These are phyloP conservation scores for Fistularia commersonii DNA, from an alignment of 2,797 vertebrate genomes.

Conservation along the genomic window DNA sequence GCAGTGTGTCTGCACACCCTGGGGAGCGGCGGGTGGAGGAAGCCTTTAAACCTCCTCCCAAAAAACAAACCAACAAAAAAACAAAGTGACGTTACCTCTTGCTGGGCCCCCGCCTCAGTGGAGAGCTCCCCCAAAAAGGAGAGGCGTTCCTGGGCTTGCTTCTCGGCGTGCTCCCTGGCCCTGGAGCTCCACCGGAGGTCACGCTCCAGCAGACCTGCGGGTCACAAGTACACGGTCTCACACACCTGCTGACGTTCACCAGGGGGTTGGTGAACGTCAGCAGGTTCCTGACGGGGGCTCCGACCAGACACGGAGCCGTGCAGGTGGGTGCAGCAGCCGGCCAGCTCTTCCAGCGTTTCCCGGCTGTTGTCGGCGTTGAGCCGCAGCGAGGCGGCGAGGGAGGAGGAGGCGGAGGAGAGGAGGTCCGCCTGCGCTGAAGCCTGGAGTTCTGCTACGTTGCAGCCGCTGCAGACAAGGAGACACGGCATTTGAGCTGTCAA, in stretches of 20 bases:
- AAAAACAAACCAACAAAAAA: too few relatives aligned
- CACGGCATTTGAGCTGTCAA: background rate
- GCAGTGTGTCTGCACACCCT: constrained; percentile 72
- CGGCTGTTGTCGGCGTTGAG: constrained; percentile 61
- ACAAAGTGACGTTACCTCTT: constrained; percentile 71
- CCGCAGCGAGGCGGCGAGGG: constrained; percentile 76
- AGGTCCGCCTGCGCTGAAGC: constrained; percentile 55
- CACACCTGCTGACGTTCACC: background rate
- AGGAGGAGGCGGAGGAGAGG: constrained; percentile 65
- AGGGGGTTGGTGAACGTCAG: too few relatives aligned
- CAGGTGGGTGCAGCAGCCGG: constrained; percentile 67
- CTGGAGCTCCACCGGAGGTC: constrained; percentile 66
- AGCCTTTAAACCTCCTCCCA: too few relatives aligned
- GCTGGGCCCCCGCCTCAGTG: constrained; percentile 64
- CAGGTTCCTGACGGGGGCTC: too few relatives aligned
- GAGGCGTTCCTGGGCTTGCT: constrained; percentile 68
- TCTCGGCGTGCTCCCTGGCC: constrained; percentile 41
- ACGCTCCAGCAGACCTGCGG: constrained; percentile 65
- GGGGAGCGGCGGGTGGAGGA: background rate
- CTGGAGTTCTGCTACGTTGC: constrained; percentile 59
- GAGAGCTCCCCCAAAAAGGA: constrained; percentile 52
- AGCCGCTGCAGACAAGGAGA: constrained; percentile 38
- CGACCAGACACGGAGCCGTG: constrained; percentile 60
- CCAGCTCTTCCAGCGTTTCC: constrained; percentile 70
- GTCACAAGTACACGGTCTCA: background rate